Evolutionary conservation across 2,888 invertebrate genomes (phyloP).

Genomic region (Agriopis marginaria): DNA sequence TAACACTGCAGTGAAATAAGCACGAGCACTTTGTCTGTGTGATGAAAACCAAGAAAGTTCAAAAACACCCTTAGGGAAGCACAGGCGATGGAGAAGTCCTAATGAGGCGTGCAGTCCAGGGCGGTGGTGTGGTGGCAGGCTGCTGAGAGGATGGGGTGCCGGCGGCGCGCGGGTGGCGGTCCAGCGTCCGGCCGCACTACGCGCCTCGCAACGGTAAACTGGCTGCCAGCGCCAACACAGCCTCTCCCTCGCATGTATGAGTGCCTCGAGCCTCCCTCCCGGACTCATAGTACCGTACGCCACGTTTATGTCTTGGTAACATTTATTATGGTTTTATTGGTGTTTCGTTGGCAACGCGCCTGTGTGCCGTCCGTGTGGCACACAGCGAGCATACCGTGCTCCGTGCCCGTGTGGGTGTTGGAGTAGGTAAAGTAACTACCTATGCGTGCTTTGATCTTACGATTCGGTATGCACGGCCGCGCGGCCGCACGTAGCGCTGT

Average conservation of each 20-base stretch:
- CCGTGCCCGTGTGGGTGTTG: conserved; percentile 75
- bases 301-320: conserved; percentile 82
- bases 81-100: conserved; percentile 59
- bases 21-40: conserved; percentile 82
- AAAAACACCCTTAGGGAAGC: conserved; percentile 61
- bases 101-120: conserved; percentile 63
- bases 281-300: conserved; percentile 85
- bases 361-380: conserved; percentile 71
- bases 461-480: conserved; percentile 85
- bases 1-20: conserved; percentile 81
- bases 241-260: conserved; percentile 82
- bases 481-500: conserved; percentile 79
- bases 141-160: conserved; percentile 69
- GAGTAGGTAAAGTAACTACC: conserved; percentile 81
- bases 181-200: conserved; percentile 84
- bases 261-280: conserved; percentile 85
- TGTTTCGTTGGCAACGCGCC: conserved; percentile 64
- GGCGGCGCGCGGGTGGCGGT: conserved; percentile 81
- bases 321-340: conserved; percentile 82
- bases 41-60: conserved; percentile 68
- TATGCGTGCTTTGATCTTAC: conserved; percentile 86
- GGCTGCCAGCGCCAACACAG: conserved; percentile 80
- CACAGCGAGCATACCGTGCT: conserved; percentile 58
- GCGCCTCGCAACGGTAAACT: conserved; percentile 87
- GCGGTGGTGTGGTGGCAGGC: conserved; percentile 48